phyloP scores from a whole-genome alignment of 1,140 invertebrate species.

The Macrobrachium rosenbergii region DNA sequence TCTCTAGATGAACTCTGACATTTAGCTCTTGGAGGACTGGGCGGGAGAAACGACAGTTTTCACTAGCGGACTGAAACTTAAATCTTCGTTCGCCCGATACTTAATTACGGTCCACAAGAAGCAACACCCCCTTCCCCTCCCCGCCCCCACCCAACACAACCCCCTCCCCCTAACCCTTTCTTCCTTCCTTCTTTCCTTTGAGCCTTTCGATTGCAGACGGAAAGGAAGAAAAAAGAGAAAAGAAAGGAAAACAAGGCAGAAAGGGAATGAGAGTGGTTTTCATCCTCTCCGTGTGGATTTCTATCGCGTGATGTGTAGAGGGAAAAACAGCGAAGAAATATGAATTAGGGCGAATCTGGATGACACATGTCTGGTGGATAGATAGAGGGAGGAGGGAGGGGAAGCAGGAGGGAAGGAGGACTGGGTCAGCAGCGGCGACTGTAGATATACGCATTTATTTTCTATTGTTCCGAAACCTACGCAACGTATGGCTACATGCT shows the following conservation, averaged over 20 bases:
- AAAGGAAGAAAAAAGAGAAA: not conserved
- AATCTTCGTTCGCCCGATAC: conserved; percentile 45
- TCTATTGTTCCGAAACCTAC: too few relatives aligned
- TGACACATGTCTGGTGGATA: not conserved
- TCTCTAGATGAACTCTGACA: conserved; percentile 51
- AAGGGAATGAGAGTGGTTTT: not conserved
- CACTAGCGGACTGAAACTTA: conserved; percentile 48
- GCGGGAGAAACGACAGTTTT: conserved; percentile 56
- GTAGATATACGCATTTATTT: too few relatives aligned
- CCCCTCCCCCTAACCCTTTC: not conserved
- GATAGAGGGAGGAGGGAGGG: conserved; percentile 8
- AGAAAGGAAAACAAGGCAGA: not conserved
- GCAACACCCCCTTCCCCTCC: not conserved
- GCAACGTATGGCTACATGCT: too few relatives aligned
- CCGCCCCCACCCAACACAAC: not conserved
- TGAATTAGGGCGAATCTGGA: not conserved
- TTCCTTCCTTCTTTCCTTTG: not conserved
- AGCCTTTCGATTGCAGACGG: not conserved
- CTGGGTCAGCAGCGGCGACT: too few relatives aligned
- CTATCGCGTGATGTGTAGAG: too few relatives aligned
- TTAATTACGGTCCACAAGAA: conserved; percentile 26
- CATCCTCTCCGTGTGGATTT: too few relatives aligned
- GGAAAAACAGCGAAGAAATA: not conserved
- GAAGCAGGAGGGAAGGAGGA: not conserved
- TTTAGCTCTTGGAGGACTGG: conserved; percentile 39